A percentile compares a stretch with the other conserved stretches of the same genome.
These are phyloP conservation scores for Sabellastarte sp. DNA, from an alignment of 2,888 invertebrate species.

Conservation along the genomic window DNA sequence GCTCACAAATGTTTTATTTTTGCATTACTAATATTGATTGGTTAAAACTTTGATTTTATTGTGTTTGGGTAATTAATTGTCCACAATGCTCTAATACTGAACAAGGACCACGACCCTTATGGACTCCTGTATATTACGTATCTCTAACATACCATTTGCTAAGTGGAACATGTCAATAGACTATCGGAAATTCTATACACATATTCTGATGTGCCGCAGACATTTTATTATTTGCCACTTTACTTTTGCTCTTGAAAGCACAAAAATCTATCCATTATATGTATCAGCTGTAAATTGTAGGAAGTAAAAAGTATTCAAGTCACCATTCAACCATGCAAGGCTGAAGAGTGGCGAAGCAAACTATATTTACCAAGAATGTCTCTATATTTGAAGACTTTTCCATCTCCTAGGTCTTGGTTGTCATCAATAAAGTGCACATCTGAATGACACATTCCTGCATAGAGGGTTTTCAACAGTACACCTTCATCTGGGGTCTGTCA, in stretches of 20 bases:
- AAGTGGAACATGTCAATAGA: too few relatives aligned
- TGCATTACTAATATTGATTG: too few relatives aligned
- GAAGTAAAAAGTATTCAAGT: background rate
- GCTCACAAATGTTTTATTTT: too few relatives aligned
- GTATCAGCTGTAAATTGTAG: background rate
- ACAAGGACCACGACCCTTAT: too few relatives aligned
- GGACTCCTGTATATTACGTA: too few relatives aligned
- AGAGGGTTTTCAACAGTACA: slow-evolving; percentile 19
- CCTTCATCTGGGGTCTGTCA: slow-evolving; percentile 5
- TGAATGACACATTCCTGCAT: slow-evolving; percentile 17
- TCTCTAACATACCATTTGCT: too few relatives aligned
- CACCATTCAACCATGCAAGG: background rate
- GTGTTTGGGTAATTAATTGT: too few relatives aligned
- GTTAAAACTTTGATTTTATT: too few relatives aligned
- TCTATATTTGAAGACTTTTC: slow-evolving; percentile 4
- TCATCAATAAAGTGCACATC: slow-evolving; percentile 16
- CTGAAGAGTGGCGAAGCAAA: background rate
- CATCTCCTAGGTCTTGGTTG: slow-evolving; percentile 8
- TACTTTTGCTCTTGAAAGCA: background rate
- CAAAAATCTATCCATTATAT: background rate
- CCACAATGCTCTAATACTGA: too few relatives aligned
- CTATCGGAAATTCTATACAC: too few relatives aligned
- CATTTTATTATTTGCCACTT: too few relatives aligned
- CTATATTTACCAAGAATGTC: slow-evolving; percentile 8
- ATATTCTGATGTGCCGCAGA: too few relatives aligned